Evolutionary conservation across 23 tunicate genomes (phyloP), one percentile per base, ranked within the genome.

Genomic region (Aplidium turbinatum): DNA sequence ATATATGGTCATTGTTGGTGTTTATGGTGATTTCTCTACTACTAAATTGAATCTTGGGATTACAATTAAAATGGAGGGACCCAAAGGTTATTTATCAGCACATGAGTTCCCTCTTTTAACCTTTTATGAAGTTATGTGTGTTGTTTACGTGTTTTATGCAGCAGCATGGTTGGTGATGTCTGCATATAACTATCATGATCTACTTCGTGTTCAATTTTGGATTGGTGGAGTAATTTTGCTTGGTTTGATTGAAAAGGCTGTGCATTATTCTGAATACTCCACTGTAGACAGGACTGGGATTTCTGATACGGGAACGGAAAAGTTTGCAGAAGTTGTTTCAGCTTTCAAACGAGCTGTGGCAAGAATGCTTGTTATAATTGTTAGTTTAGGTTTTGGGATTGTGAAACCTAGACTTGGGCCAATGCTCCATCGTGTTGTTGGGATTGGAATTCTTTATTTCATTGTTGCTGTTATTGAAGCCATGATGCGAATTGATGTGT

Each of bases 371-470:
- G 99, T 95, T 1, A 88, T 95, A 32, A 84, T 95, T 48, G 99
- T 95, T 5, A 83, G 92, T 57, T 63, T 95, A 19, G 99, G 99
- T 3, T 95, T 95, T 75, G 99, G 99, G 3, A 83, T 95, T 47
- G 95, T 95, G 22, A 95, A 95, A 46, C 99, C 99, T 19, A 66
- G 99, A 29, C 78, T 95, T 11, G 99, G 99, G 3, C 96, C 99
- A 1, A 88, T 77, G 84, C 71, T 95, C n/a, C 96, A 95, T 64
- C 79, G 90, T 2, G 89, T 95, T 28, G 69, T 95, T 69, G 99
- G 87, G 11, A 72, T 88, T 33, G 99, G 99, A 27, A 60, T 68
- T 33, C 68, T 95, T 6, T 95, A 78, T 65, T 95, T 95, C 52
- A 85, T 88, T 26, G 74, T 95, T 6, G 96, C 99, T 4, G 55